Evolutionary conservation across 2,113 vertebrate species (phyloP).

Genomic region (Alligator mississippiensis): DNA sequence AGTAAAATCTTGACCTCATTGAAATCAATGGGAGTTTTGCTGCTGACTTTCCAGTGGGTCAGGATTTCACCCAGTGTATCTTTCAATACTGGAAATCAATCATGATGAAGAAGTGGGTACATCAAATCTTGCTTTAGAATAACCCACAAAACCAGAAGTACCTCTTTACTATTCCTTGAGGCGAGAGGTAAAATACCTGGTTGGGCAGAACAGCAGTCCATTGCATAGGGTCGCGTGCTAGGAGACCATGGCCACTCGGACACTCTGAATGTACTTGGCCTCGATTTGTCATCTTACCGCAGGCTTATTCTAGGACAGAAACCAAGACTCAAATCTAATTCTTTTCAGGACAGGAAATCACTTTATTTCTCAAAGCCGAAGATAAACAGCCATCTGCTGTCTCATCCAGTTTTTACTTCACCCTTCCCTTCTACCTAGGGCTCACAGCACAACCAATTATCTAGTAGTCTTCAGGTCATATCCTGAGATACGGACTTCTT

Average conservation of each 20-base stretch:
- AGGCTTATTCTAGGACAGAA: too few species aligned
- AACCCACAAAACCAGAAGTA: neutral
- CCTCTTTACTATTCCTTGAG: fast-evolving
- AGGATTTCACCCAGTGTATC: neutral
- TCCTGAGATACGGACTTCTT: too few species aligned
- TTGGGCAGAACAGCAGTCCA: neutral
- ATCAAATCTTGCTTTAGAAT: neutral
- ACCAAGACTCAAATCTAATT: too few species aligned
- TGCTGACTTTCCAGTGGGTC: neutral
- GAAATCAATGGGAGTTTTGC: neutral
- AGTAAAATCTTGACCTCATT: neutral
- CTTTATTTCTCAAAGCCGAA: too few species aligned
- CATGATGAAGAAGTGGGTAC: neutral
- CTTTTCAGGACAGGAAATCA: too few species aligned
- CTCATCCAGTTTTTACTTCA: neutral
- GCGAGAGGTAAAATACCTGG: neutral
- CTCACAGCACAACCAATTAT: neutral
- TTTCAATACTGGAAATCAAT: neutral
- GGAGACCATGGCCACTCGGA: too few species aligned
- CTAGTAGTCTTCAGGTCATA: too few species aligned
- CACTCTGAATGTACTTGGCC: too few species aligned
- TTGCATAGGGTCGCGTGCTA: fast-evolving
- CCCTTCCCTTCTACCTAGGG: neutral
- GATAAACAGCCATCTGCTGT: neutral
- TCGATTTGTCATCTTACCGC: too few species aligned